Evolutionary conservation across 2,797 vertebrate genomes (phyloP).

Genomic region (Eulemur rubriventer): DNA sequence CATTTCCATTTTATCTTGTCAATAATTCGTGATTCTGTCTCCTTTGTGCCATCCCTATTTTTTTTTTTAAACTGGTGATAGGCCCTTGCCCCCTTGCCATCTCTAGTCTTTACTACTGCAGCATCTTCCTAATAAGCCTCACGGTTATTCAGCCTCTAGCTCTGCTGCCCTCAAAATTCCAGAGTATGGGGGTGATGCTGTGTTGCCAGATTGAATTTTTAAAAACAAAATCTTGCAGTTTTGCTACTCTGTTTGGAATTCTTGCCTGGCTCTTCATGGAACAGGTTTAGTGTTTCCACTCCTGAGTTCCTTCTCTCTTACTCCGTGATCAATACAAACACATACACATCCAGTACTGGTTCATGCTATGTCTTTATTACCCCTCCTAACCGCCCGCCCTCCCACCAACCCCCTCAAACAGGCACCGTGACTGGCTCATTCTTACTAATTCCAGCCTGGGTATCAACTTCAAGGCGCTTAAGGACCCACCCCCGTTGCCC

Average conservation of each 20-base stretch:
- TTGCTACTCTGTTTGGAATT: neutral
- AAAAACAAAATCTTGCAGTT: neutral
- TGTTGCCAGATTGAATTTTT: neutral
- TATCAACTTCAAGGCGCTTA: neutral
- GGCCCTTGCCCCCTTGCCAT: neutral
- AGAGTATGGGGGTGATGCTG: neutral
- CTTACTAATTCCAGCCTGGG: neutral
- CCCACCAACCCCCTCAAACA: neutral
- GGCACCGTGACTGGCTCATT: neutral
- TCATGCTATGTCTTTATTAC: neutral
- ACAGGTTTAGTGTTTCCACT: neutral
- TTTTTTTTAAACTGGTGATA: neutral
- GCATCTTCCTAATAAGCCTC: neutral
- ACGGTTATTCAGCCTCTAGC: neutral
- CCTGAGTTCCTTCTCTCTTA: neutral
- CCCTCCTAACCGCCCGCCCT: neutral
- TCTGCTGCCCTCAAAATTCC: neutral
- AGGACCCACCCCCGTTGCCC: neutral
- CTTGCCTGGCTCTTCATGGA: neutral
- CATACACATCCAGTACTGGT: neutral
- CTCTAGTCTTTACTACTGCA: neutral
- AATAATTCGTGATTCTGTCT: neutral
- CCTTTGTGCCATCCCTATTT: neutral
- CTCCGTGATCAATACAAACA: neutral
- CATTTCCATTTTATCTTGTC: neutral